Conservation (phyloP, 2,113 vertebrate genomes). For the Plestiodon gilberti region DNA sequence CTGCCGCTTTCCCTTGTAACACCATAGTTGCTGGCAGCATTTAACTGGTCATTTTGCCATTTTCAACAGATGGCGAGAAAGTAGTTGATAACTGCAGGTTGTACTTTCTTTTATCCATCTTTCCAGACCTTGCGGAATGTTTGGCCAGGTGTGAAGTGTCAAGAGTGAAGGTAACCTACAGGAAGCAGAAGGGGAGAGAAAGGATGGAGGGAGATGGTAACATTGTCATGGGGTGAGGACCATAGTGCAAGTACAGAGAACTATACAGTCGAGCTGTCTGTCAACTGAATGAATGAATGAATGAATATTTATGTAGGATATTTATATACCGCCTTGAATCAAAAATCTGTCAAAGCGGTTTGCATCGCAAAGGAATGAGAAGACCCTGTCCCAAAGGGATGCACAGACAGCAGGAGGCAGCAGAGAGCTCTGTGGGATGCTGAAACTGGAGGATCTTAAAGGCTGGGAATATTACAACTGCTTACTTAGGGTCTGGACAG, state of each 20-base stretch:
- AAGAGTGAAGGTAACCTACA: neutral
- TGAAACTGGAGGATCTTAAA: neutral
- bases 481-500: neutral
- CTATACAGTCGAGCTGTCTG: neutral
- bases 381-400: neutral
- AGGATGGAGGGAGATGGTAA: neutral
- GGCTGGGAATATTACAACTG: neutral
- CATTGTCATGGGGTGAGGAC: no score
- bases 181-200: neutral
- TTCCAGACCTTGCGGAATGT: neutral
- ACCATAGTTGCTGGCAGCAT: neutral
- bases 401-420: neutral
- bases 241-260: neutral
- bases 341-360: neutral
- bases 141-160: neutral
- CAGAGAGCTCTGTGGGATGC: neutral
- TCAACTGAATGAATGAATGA: neutral
- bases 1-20: neutral
- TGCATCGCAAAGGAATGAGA: neutral
- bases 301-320: neutral
- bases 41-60: neutral
- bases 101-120: neutral
- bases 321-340: neutral
- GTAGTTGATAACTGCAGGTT: neutral
- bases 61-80: neutral